phyloP scores from a whole-genome alignment of 2,888 invertebrate genomes.

The Drosophila birchii region DNA sequence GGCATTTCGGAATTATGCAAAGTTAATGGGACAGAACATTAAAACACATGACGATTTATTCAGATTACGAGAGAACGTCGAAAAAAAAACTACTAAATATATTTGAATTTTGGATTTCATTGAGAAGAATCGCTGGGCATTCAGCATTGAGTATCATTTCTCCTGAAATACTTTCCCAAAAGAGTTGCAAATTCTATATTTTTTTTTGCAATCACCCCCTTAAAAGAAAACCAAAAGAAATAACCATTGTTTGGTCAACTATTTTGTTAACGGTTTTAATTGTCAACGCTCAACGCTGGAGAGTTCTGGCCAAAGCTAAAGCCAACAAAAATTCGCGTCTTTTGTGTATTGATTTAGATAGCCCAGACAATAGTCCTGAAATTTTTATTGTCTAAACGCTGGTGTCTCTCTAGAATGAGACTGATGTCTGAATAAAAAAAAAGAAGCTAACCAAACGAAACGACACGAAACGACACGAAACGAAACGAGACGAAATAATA shows the following conservation, averaged over 20 bases:
- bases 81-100: background rate
- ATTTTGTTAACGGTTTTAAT: slow-evolving; percentile 74
- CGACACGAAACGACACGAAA: slow-evolving; percentile 16
- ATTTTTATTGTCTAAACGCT: slow-evolving; percentile 49
- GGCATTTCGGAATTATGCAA: slow-evolving; percentile 62
- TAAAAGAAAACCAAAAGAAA: slow-evolving; percentile 16
- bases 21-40: slow-evolving; percentile 46
- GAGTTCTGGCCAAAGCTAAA: slow-evolving; percentile 10
- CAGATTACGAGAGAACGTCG: slow-evolving; percentile 17
- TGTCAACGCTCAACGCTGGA: slow-evolving; percentile 37
- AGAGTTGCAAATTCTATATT: background rate
- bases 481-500: slow-evolving; percentile 58
- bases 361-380: slow-evolving; percentile 73
- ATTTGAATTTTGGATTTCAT: background rate
- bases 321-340: slow-evolving; percentile 27
- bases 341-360: slow-evolving; percentile 71
- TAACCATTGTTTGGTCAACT: slow-evolving; percentile 41
- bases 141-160: background rate
- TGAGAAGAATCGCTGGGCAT: background rate
- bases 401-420: slow-evolving; percentile 22
- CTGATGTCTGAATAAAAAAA: slow-evolving; percentile 34
- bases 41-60: slow-evolving; percentile 36
- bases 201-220: slow-evolving; percentile 16
- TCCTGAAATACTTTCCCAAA: background rate
- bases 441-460: background rate